Evolutionary conservation across 2,113 vertebrate species (phyloP).

Genomic region (Mixornis gularis): DNA sequence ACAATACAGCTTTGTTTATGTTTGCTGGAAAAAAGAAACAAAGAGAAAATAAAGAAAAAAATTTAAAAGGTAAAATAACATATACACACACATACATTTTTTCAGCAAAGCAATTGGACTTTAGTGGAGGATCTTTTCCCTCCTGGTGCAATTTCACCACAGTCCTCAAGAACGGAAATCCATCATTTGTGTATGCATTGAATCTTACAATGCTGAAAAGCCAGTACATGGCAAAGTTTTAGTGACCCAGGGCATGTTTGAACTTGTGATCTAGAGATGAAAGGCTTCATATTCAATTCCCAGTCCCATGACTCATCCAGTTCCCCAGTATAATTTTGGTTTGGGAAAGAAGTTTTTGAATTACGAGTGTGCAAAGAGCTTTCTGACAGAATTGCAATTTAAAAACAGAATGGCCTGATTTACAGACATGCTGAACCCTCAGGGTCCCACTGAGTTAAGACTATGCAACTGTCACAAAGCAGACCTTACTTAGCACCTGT

Average conservation of each 20-base stretch:
- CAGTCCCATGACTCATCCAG: slow-evolving; percentile 40
- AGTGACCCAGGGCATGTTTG: slow-evolving; percentile 23
- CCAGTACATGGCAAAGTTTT: background rate
- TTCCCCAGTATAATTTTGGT: slow-evolving; percentile 25
- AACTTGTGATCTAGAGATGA: slow-evolving; percentile 48
- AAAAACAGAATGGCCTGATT: slow-evolving; percentile 1
- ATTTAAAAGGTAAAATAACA: background rate
- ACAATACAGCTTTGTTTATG: background rate
- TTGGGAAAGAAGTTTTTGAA: slow-evolving; percentile 46
- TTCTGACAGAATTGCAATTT: background rate
- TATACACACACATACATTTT: background rate
- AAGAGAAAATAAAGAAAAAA: background rate
- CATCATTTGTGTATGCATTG: background rate
- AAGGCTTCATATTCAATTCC: slow-evolving; percentile 24
- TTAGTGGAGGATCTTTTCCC: background rate
- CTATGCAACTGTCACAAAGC: background rate
- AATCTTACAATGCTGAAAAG: background rate
- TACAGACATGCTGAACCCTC: background rate
- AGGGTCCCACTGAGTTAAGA: background rate
- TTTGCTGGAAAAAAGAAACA: background rate
- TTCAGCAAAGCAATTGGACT: background rate
- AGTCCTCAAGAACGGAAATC: background rate
- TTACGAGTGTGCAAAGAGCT: background rate
- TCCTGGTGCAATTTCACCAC: background rate
- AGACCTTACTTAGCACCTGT: background rate